Evolutionary conservation across 2,888 invertebrate species (phyloP).

Genomic region (Synanthedon myopaeformis): DNA sequence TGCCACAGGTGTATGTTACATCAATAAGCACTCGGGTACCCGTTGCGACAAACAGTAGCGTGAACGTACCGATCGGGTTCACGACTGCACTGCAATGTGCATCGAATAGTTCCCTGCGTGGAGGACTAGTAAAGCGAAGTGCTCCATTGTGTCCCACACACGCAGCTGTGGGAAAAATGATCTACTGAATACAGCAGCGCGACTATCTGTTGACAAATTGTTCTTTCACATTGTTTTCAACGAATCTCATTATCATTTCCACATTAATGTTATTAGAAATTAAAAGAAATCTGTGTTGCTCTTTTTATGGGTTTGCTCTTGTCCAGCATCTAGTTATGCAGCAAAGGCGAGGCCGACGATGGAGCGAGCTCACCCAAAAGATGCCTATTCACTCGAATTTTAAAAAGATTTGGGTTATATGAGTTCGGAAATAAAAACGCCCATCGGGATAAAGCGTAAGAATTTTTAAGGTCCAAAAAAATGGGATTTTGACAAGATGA

Average conservation of each 20-base stretch:
- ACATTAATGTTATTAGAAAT: too few relatives aligned
- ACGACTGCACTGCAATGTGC: conserved; percentile 40
- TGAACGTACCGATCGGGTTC: conserved; percentile 34
- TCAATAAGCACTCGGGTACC: conserved; percentile 19
- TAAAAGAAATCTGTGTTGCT: too few relatives aligned
- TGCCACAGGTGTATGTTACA: conserved; percentile 16
- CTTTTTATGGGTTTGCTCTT: too few relatives aligned
- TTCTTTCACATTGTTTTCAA: neutral
- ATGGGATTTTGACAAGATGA: too few relatives aligned
- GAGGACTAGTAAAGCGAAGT: conserved; percentile 50
- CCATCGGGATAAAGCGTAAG: too few relatives aligned
- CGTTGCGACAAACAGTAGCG: conserved; percentile 33
- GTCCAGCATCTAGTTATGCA: too few relatives aligned
- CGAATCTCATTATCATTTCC: neutral
- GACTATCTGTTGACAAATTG: neutral
- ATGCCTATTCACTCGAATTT: too few relatives aligned
- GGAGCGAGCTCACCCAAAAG: too few relatives aligned
- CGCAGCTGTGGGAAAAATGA: conserved; percentile 52
- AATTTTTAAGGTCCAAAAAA: too few relatives aligned
- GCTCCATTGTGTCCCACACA: conserved; percentile 40
- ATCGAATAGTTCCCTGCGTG: conserved; percentile 12
- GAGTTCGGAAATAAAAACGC: too few relatives aligned
- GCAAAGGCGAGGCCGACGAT: too few relatives aligned
- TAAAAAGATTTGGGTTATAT: too few relatives aligned
- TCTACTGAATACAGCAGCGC: conserved; percentile 41